A percentile compares a stretch with the other conserved stretches of the same genome.
Conservation (phyloP, 2,113 vertebrate species). For the Solea solea region DNA sequence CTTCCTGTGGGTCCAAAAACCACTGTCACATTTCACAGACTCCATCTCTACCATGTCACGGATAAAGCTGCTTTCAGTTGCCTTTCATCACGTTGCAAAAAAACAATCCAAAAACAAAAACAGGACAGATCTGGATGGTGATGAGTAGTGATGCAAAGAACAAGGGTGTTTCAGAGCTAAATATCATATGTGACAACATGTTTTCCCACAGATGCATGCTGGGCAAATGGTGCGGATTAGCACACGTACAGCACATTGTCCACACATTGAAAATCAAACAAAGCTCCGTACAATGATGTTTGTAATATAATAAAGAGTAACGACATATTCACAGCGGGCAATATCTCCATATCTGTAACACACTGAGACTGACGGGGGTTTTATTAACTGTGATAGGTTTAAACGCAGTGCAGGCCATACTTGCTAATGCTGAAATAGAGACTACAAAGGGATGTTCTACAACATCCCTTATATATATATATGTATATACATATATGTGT, state of each 20-base stretch:
- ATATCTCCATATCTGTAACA: too few relatives aligned
- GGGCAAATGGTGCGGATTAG: constrained; percentile 4
- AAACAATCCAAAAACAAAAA: constrained; percentile 43
- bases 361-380: too few relatives aligned
- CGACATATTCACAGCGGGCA: too few relatives aligned
- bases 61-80: constrained; percentile 55
- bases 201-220: constrained; percentile 5
- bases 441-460: too few relatives aligned
- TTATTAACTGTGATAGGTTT: too few relatives aligned
- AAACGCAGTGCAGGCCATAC: too few relatives aligned
- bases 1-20: constrained; percentile 55
- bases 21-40: constrained; percentile 45
- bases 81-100: constrained; percentile 49
- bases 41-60: constrained; percentile 3
- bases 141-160: constrained; percentile 20
- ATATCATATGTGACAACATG: constrained; percentile 37
- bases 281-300: too few relatives aligned
- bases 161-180: constrained; percentile 13
- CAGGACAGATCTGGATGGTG: neutral
- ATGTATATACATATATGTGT: too few relatives aligned
- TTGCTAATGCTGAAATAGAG: too few relatives aligned
- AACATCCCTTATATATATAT: too few relatives aligned
- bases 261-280: neutral
- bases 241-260: neutral
- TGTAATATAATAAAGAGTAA: too few relatives aligned